Evolutionary conservation across 2,113 vertebrate species (phyloP).

Genomic region (Syngnathus floridae): DNA sequence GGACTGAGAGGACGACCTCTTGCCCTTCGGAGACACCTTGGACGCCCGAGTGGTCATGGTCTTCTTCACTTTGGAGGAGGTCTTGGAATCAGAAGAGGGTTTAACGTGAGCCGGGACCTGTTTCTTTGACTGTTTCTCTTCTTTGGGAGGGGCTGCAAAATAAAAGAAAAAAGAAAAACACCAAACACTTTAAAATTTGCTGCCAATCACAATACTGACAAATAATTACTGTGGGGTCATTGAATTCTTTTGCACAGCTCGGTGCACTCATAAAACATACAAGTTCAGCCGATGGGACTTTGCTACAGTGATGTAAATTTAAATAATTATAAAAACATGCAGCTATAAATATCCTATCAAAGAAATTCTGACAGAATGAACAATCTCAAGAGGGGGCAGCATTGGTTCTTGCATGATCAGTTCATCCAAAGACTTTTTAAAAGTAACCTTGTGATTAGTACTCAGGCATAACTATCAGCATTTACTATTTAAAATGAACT

Average conservation of each 20-base stretch:
- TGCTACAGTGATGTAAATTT: not conserved
- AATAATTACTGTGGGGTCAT: not conserved
- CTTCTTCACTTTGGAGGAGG: slow-evolving; percentile 49
- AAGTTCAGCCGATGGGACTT: not conserved
- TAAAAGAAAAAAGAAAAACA: slow-evolving; percentile 42
- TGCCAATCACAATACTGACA: not conserved
- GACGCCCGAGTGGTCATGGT: slow-evolving; percentile 29
- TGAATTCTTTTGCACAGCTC: not conserved
- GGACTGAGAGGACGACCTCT: slow-evolving; percentile 28
- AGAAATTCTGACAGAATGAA: not conserved
- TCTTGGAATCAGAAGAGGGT: slow-evolving; percentile 8
- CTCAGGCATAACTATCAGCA: not conserved
- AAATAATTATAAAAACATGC: not conserved
- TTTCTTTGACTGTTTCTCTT: slow-evolving; percentile 62
- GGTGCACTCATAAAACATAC: not conserved
- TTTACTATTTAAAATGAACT: not conserved
- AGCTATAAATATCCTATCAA: not conserved
- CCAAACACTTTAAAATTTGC: slow-evolving; percentile 23
- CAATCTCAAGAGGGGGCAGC: not conserved
- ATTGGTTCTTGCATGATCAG: not conserved
- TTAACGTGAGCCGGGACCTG: slow-evolving; percentile 42
- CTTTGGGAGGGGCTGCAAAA: slow-evolving; percentile 53
- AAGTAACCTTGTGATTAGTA: not conserved
- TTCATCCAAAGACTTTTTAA: not conserved
- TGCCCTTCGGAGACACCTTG: slow-evolving; percentile 59